These are phyloP conservation scores for Agrotis ipsilon DNA, from an alignment of 2,888 invertebrate species.

Conservation along the genomic window DNA sequence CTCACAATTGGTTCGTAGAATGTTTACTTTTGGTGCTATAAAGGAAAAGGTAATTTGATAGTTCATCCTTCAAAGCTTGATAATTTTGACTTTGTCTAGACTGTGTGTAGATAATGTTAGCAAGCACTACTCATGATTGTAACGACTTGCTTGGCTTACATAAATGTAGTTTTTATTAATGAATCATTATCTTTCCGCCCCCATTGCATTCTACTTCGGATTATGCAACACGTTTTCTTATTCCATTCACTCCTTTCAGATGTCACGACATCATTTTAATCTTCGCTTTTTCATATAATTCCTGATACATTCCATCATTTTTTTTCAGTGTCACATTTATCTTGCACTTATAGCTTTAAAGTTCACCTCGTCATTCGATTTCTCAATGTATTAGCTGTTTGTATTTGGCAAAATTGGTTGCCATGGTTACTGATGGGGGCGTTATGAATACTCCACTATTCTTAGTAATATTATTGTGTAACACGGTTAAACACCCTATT, in stretches of 20 bases:
- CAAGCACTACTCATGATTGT: too few species aligned
- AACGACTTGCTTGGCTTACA: neutral
- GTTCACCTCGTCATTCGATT: neutral
- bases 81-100: slow-evolving; percentile 11
- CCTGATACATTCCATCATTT: too few species aligned
- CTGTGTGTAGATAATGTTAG: neutral
- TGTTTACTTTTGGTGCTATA: slow-evolving; percentile 25
- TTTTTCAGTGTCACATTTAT: too few species aligned
- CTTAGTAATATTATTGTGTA: neutral
- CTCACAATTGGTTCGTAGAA: slow-evolving; percentile 18
- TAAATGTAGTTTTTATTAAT: neutral
- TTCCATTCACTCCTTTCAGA: too few species aligned
- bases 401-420: slow-evolving; percentile 21
- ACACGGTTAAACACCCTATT: neutral
- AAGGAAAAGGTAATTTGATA: slow-evolving; percentile 18
- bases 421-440: slow-evolving; percentile 22
- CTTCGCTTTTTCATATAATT: too few species aligned
- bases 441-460: neutral
- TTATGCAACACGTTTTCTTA: too few species aligned
- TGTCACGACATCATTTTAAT: too few species aligned
- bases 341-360: neutral
- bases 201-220: too few species aligned
- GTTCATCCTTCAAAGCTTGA: neutral
- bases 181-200: neutral
- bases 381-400: slow-evolving; percentile 1